phyloP scores from a whole-genome alignment of 2,797 vertebrate genomes.

The Siniperca undulata region DNA sequence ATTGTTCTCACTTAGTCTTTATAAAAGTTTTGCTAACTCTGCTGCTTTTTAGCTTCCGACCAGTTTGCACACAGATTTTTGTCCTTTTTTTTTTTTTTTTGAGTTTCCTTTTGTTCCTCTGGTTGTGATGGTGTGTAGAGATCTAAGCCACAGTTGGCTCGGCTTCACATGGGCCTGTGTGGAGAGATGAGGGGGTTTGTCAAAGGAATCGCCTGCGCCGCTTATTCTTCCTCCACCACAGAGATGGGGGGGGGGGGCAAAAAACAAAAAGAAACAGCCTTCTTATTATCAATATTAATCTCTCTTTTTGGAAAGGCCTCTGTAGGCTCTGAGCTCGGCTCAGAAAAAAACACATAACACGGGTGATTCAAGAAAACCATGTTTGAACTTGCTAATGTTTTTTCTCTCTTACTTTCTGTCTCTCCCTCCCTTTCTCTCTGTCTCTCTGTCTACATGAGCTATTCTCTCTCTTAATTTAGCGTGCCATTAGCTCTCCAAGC shows the following conservation, averaged over 20 bases:
- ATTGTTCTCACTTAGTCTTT: conserved; percentile 67
- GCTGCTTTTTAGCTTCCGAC: conserved; percentile 69
- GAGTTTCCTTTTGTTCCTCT: conserved; percentile 72
- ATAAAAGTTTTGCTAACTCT: conserved; percentile 69
- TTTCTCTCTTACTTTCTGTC: conserved; percentile 34
- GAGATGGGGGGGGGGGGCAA: conserved; percentile 32
- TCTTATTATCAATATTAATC: conserved; percentile 83
- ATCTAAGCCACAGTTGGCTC: conserved; percentile 79
- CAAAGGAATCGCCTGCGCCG: conserved; percentile 75
- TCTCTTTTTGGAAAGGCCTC: conserved; percentile 79
- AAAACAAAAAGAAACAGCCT: conserved; percentile 67
- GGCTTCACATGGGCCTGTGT: conserved; percentile 77
- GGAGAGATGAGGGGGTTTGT: conserved; percentile 73
- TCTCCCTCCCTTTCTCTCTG: conserved; percentile 22
- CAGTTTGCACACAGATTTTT: conserved; percentile 55
- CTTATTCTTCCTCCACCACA: conserved; percentile 74
- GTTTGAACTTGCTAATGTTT: conserved; percentile 82
- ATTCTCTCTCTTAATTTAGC: conserved; percentile 73
- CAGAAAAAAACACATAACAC: conserved; percentile 52
- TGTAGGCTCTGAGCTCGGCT: conserved; percentile 69
- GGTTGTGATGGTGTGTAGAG: conserved; percentile 74
- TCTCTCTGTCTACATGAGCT: conserved; percentile 58
- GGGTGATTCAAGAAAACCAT: conserved; percentile 76
- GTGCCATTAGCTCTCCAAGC: conserved; percentile 80
- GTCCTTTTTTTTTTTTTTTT: conserved; percentile 24